Percentiles rank a stretch among this genome's conserved stretches.
These are phyloP conservation scores for Umimayanthus chanpuru DNA, from an alignment of 92 coral and sea anemone species.

Conservation along the genomic window DNA sequence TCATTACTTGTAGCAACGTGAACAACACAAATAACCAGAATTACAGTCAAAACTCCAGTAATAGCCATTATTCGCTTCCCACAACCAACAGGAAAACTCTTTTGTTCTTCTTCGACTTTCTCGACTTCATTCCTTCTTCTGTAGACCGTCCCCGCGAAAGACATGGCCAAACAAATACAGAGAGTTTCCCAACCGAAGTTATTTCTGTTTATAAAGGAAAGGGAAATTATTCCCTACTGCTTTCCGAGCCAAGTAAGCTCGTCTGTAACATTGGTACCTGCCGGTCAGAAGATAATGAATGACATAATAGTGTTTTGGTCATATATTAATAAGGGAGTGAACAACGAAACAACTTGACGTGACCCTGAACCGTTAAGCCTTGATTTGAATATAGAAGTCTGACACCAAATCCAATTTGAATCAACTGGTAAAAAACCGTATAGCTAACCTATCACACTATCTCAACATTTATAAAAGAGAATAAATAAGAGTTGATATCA, in stretches of 20 bases:
- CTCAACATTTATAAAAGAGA: background rate
- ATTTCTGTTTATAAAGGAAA: background rate
- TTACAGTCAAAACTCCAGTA: constrained; percentile 85
- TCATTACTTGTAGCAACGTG: constrained; percentile 96
- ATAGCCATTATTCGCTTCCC: constrained; percentile 86
- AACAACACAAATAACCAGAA: constrained; percentile 90
- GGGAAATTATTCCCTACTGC: background rate
- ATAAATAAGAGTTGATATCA: background rate
- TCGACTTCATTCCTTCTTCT: constrained; percentile 35
- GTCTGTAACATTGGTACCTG: constrained; percentile 39
- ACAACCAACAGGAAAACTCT: constrained; percentile 59
- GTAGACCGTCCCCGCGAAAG: constrained; percentile 36
- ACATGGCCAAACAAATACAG: background rate
- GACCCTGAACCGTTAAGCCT: background rate
- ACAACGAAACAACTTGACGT: background rate
- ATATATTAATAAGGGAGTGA: constrained; percentile 31
- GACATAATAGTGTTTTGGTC: constrained; percentile 49
- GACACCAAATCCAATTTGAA: background rate
- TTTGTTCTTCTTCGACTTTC: background rate
- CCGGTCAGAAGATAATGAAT: constrained; percentile 6
- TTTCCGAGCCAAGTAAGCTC: background rate
- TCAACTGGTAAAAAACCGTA: background rate
- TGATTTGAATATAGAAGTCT: background rate
- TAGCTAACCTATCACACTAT: background rate
- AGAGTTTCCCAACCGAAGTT: background rate